These are phyloP conservation scores for Anthonomus grandis DNA, from an alignment of 1,140 invertebrate genomes.

Conservation along the genomic window DNA sequence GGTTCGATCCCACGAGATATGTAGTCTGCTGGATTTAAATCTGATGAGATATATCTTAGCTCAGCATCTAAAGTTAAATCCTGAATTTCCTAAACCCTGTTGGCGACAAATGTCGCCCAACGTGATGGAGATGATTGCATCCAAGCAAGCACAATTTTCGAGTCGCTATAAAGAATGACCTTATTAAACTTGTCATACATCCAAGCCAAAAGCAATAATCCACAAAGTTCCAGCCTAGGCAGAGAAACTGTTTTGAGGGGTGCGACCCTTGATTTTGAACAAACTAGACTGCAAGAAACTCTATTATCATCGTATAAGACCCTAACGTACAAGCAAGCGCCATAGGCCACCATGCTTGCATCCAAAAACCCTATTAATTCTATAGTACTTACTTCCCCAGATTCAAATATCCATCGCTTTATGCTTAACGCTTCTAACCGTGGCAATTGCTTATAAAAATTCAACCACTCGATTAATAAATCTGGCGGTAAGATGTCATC, in stretches of 20 bases:
- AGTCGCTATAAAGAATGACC: slow-evolving; percentile 10
- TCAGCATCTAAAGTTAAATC: neutral
- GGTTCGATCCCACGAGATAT: slow-evolving; percentile 33
- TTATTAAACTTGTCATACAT: neutral
- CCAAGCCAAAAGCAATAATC: slow-evolving; percentile 19
- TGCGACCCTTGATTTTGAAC: slow-evolving; percentile 24
- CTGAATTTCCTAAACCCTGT: slow-evolving; percentile 16
- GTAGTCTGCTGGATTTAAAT: slow-evolving; percentile 39
- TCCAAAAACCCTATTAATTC: slow-evolving; percentile 40
- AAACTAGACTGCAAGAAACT: slow-evolving; percentile 1
- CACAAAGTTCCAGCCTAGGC: slow-evolving; percentile 32
- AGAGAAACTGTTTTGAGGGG: slow-evolving; percentile 25
- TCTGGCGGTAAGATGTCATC: too few species aligned
- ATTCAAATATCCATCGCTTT: too few species aligned
- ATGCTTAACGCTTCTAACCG: too few species aligned
- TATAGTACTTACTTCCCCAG: neutral
- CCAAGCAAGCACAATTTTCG: slow-evolving; percentile 9
- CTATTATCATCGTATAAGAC: slow-evolving; percentile 9
- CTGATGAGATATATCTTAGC: slow-evolving; percentile 31
- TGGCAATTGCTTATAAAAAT: too few species aligned
- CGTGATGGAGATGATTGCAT: neutral
- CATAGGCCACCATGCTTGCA: slow-evolving; percentile 40
- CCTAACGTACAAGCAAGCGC: slow-evolving; percentile 39
- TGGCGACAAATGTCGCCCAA: slow-evolving; percentile 15
- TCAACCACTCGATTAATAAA: too few species aligned